These are phyloP conservation scores for Mamestra brassicae DNA, from an alignment of 2,888 invertebrate species.

Conservation along the genomic window DNA sequence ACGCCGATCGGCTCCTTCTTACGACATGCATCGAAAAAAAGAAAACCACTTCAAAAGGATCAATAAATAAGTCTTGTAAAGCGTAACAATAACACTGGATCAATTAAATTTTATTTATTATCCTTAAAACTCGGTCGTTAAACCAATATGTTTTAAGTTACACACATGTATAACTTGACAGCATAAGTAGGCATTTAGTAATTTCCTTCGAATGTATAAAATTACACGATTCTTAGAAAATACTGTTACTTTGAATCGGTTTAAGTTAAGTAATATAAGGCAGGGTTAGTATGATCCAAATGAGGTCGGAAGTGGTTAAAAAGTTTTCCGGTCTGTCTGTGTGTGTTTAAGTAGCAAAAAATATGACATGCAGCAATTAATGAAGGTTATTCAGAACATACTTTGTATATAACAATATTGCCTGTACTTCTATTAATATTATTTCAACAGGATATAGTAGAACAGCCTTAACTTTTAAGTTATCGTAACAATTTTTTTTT, in stretches of 20 bases:
- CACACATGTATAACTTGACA: constrained; percentile 2
- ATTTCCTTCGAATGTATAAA: constrained; percentile 29
- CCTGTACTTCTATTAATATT: no score
- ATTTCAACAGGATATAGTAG: no score
- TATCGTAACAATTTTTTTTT: no score
- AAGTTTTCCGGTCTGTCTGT: neutral
- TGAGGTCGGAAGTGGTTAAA: constrained; percentile 15
- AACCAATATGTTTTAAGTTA: constrained; percentile 16
- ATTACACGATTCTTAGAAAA: constrained; percentile 26
- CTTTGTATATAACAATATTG: neutral
- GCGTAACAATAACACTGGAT: constrained; percentile 7
- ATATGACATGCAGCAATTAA: neutral
- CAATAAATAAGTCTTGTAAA: constrained; percentile 7
- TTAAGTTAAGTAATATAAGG: constrained; percentile 22
- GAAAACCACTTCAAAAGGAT: neutral
- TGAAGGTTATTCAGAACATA: neutral
- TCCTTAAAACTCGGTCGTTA: constrained; percentile 10
- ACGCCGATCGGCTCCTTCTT: neutral
- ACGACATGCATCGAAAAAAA: neutral
- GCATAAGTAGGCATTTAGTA: constrained; percentile 11
- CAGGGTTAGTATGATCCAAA: neutral
- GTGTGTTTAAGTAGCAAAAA: neutral
- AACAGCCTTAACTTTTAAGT: no score
- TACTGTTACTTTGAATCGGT: constrained; percentile 9
- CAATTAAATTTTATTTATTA: constrained; percentile 19